Conservation (phyloP, 2,113 vertebrate genomes). For the Eublepharis macularius region DNA sequence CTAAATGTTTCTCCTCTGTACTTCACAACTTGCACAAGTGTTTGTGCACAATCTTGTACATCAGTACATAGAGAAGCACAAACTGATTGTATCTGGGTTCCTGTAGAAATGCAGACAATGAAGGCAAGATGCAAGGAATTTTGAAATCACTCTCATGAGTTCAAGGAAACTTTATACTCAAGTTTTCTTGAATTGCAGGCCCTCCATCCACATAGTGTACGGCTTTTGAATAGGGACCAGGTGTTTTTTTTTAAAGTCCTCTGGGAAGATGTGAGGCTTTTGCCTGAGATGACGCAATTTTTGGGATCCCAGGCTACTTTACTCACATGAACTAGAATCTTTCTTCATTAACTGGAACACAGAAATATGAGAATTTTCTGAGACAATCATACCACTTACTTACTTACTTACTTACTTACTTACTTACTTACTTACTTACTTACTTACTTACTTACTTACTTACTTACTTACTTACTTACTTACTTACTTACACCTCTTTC, state of each 20-base stretch:
- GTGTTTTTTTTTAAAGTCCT: too few species aligned
- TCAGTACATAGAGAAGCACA: background rate
- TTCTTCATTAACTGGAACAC: background rate
- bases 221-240: background rate
- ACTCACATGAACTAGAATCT: background rate
- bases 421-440: too few species aligned
- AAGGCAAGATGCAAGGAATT: background rate
- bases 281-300: background rate
- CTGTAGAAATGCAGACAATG: too few species aligned
- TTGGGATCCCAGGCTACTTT: background rate
- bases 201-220: background rate
- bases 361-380: background rate
- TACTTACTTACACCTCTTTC: too few species aligned
- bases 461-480: too few species aligned
- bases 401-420: too few species aligned
- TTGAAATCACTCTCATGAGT: background rate
- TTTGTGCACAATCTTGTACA: background rate
- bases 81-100: background rate
- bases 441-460: too few species aligned
- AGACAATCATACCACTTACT: background rate
- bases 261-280: background rate
- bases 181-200: background rate
- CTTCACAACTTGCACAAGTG: background rate
- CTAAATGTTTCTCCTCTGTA: background rate
- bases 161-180: background rate